phyloP scores from a whole-genome alignment of 2,113 vertebrate genomes.

The Scopus umbretta region DNA sequence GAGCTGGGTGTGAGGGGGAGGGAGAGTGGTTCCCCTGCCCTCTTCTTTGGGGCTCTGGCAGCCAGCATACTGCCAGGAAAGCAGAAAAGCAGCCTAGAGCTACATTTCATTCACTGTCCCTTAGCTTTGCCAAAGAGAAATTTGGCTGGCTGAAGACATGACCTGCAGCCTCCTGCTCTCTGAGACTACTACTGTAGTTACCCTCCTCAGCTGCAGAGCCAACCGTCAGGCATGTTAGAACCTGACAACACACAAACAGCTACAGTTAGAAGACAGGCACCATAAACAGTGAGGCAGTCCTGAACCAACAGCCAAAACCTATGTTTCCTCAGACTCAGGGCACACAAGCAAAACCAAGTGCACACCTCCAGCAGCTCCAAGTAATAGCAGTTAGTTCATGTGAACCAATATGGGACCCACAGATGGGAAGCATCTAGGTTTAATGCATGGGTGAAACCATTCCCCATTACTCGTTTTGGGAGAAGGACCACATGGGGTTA shows the following conservation, averaged over 20 bases:
- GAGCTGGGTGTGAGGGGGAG: not conserved
- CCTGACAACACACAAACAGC: not conserved
- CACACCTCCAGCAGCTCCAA: not conserved
- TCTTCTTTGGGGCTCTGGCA: not conserved
- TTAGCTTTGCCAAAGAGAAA: not conserved
- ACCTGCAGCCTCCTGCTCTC: not conserved
- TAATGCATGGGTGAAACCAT: not conserved
- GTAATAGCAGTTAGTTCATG: not conserved
- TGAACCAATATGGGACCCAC: not conserved
- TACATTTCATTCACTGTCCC: not conserved
- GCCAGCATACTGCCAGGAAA: not conserved
- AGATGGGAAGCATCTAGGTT: fast-evolving
- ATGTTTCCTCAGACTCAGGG: fast-evolving
- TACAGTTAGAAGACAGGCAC: not conserved
- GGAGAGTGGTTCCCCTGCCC: not conserved
- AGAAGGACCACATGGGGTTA: not conserved
- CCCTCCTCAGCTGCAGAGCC: not conserved
- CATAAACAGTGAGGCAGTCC: not conserved
- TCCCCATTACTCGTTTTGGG: not conserved
- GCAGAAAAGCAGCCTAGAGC: not conserved
- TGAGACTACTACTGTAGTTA: not conserved
- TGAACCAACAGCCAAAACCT: not conserved
- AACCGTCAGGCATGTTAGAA: not conserved
- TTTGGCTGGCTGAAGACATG: not conserved
- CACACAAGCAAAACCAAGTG: not conserved